Base-by-base conservation (phyloP, 2,888 invertebrate species). In the Spicauda simplicius region DNA sequence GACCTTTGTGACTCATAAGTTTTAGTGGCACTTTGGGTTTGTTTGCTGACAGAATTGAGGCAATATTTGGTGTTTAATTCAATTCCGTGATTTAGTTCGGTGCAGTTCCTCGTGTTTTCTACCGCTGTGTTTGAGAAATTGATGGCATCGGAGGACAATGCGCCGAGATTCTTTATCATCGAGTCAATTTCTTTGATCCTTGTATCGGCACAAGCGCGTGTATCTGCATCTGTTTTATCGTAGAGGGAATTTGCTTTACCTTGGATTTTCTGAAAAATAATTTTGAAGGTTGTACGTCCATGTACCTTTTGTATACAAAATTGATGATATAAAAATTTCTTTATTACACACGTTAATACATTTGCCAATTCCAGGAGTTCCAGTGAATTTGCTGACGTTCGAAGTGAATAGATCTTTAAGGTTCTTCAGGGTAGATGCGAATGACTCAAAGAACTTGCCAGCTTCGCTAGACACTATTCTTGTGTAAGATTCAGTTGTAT, bases 11-110 rank as follows among this genome's bases (percentile, higher is more conserved):
- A 18, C n/a, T 66, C 16, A 60, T n/a, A 66, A 0, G 33, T 54
- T 12, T 16, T 45, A 1, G 66, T 48, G 2, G 48, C 33, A 8
- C 60, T 58, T 14, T 50, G 14, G 2, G 48, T 37, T 55, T 66
- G 48, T 10, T 1, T 19, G 18, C 48, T 18, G 5, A 60, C 59
- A 6, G 59, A 48, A 37, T 55, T 20, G 19, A 66, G 66, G 18
- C 66, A 66, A 10, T 33, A 48, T 50, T 48, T 50, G 1, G 66
- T 55, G 16, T n/a, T 33, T n/a, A 55, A 6, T 33, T 66, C 45
- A 14, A 55, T 50, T 19, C 66, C 66, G 19, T 45, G 16, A 30
- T 66, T 66, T 8, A 66, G 18, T 48, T 66, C 66, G 33, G 66
- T 66, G 30, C 66, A 66, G 16, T 66, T 66, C 33, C 16, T 60